These are phyloP conservation scores for Anableps anableps DNA, from an alignment of 2,797 vertebrate species.

Conservation along the genomic window DNA sequence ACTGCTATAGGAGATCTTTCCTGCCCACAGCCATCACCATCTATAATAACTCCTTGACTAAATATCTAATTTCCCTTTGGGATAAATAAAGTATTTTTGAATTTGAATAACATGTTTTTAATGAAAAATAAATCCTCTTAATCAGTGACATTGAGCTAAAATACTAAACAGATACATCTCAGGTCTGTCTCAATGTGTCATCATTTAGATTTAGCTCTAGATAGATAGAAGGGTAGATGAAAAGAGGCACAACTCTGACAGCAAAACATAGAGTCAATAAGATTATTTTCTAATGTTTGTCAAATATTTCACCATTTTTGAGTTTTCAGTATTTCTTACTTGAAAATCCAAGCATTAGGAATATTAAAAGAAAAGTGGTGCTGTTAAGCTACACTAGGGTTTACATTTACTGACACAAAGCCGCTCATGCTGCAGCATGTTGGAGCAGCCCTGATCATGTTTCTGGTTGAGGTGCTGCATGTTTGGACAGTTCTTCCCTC, in stretches of 20 bases:
- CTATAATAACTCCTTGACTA: too few species aligned
- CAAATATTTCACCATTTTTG: neutral
- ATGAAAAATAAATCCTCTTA: neutral
- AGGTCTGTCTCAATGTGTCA: neutral
- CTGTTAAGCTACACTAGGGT: neutral
- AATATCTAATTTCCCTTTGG: too few species aligned
- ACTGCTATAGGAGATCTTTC: too few species aligned
- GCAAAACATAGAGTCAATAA: neutral
- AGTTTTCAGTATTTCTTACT: neutral
- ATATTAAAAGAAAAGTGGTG: neutral
- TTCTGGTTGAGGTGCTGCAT: neutral
- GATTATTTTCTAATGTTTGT: neutral
- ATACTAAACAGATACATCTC: neutral
- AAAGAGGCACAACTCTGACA: neutral
- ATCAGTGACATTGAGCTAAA: too few species aligned
- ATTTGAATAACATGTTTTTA: too few species aligned
- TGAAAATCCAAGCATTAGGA: neutral
- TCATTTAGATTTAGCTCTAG: neutral
- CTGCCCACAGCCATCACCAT: too few species aligned
- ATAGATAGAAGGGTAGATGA: neutral
- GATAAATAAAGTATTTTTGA: too few species aligned
- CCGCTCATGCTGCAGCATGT: neutral
- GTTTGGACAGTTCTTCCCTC: neutral
- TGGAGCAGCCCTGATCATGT: too few species aligned
- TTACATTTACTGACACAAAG: neutral